Base-by-base conservation (phyloP, 1,140 invertebrate species). In the Trichogramma pretiosum region DNA sequence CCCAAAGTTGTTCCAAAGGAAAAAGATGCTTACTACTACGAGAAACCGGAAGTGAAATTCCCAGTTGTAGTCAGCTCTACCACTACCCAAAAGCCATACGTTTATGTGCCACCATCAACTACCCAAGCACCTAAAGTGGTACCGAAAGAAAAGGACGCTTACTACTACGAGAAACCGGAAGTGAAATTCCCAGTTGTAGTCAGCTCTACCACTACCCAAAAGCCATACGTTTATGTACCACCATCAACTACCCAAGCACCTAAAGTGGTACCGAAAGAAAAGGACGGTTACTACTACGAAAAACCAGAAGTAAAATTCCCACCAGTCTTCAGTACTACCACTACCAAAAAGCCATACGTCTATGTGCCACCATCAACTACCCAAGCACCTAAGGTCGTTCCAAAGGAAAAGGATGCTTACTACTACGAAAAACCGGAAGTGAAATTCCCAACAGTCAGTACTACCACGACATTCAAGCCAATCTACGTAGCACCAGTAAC, bases 291-390 rank as follows among this genome's bases (percentile, higher is more conserved):
- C n/a, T n/a, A n/a, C n/a, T n/a, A n/a, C n/a, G n/a, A n/a, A n/a
- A n/a, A n/a, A n/a, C n/a, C n/a, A n/a, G n/a, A n/a, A n/a, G n/a
- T n/a, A n/a, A 42, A 18, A 42, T 36, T 42, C 5, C 34, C 46
- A 52, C 48, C 48, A 19, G 28, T 36, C n/a, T n/a, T n/a, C n/a
- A n/a, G n/a, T n/a, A n/a, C 4, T 30, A 38, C 2, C n/a, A n/a
- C n/a, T n/a, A n/a, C n/a, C 19, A n/a, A 11, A 28, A 8, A 18
- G 33, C 39, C 50, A 42, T 47, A 40, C 13, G 50, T 41, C 2
- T 34, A 37, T 21, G 24, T 36, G 8, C 50, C 51, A 13, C 34
- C 53, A 50, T 48, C 54, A 32, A 21, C 24, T 33, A 41, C 48
- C 11, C 23, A 32, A 26, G 33, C 3, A 30, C 18, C 44, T 30